Percentiles rank a stretch among this genome's conserved stretches.
These are phyloP conservation scores for Scalopus aquaticus DNA, from an alignment of 2,113 vertebrate genomes.

Conservation along the genomic window DNA sequence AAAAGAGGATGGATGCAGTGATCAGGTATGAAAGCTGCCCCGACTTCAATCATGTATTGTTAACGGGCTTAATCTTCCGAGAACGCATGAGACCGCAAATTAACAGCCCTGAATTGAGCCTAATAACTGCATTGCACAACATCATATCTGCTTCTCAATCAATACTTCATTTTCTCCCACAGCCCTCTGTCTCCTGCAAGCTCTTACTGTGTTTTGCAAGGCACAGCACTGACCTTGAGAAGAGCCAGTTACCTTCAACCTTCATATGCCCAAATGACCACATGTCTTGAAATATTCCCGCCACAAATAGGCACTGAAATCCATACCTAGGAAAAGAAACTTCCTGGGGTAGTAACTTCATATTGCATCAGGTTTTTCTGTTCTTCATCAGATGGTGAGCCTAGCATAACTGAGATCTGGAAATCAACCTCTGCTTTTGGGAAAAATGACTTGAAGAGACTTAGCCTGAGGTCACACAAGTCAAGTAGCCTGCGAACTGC, in stretches of 20 bases:
- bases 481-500: neutral
- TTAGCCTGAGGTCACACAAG: neutral
- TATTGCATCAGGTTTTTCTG: neutral
- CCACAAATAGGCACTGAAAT: constrained; percentile 32
- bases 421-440: constrained; percentile 27
- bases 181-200: constrained; percentile 66
- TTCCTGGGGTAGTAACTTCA: neutral
- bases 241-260: constrained; percentile 48
- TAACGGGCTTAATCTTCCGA: constrained; percentile 76
- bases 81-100: constrained; percentile 80
- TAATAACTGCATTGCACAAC: constrained; percentile 78
- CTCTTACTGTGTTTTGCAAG: constrained; percentile 69
- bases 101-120: constrained; percentile 81
- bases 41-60: constrained; percentile 75
- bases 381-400: constrained; percentile 43
- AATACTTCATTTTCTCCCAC: constrained; percentile 86
- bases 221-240: constrained; percentile 49
- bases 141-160: constrained; percentile 80
- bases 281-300: constrained; percentile 63
- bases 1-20: constrained; percentile 45
- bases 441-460: constrained; percentile 15
- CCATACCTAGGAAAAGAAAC: neutral
- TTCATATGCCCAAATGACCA: constrained; percentile 59
- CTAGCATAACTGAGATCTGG: neutral
- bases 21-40: constrained; percentile 38